Evolutionary conservation across 2,797 vertebrate species (phyloP), one percentile per base, ranked within the genome.

Genomic region (Coregonus suidteri): DNA sequence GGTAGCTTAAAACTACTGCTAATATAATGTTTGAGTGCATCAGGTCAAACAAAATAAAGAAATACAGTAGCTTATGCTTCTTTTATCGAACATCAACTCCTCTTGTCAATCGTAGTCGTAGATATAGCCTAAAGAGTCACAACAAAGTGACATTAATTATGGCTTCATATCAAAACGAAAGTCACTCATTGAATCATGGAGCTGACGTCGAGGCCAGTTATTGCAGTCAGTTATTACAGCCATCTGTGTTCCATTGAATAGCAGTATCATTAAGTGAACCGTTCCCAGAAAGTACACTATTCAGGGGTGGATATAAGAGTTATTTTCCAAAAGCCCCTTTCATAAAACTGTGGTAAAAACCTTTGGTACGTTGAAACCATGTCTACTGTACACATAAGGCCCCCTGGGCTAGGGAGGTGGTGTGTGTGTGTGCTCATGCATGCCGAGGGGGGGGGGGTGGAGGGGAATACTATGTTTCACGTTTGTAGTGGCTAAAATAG

Each of bases 1-100:
- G 94, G 93, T 67, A 75, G 31, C 78, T 85, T 69, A 70, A 3
- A 14, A 76, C 35, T 84, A 92, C 86, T 91, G 84, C 83, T 80
- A 84, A 81, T 14, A 31, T 11, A 30, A 64, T 64, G 25, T 64
- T 64, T 64, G 7, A 59, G 56, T 59, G n/a, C 56, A 64, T 64
- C 20, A 1, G 7, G 59, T 64, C 9, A 30, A 64, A 64, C 20
- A 25, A 64, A 64, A 64, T 64, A 13, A 56, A 56, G 54, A 5
- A 81, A 64, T 25, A 25, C 7, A 3, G 6, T 11, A 25, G 18
- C 6, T 59, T 15, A 53, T 15, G 3, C 54, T n/a, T 56, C n/a
- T n/a, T 13, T 30, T n/a, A 64, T 64, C 1, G 20, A 64, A 64
- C 7, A 25, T 25, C 59, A 64, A 62, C 20, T 25, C 89, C 88